A percentile compares a stretch with the other conserved stretches of the same genome.
phyloP scores from a whole-genome alignment of 37 sponge, comb jelly and placozoan genomes.

The Eunapius fragilis region DNA sequence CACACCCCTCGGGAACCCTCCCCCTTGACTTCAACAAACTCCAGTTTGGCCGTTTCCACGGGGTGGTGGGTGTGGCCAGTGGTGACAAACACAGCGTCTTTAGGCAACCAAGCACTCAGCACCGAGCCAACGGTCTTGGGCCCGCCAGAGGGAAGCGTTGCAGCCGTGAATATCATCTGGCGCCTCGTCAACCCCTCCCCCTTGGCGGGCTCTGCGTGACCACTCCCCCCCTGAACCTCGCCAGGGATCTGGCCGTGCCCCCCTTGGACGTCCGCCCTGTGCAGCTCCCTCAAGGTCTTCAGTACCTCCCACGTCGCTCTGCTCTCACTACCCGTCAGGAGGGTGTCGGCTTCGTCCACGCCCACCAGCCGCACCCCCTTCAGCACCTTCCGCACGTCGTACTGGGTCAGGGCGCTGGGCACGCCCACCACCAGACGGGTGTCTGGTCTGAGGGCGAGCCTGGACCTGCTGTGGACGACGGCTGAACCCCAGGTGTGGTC shows the following conservation, averaged over 20 bases:
- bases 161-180: constrained; percentile 75
- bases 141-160: constrained; percentile 70
- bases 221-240: too few species aligned
- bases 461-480: constrained; percentile 10
- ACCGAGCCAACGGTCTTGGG: constrained; percentile 33
- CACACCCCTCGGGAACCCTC: too few species aligned
- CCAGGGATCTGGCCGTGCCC: background rate
- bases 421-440: constrained; percentile 60
- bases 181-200: background rate
- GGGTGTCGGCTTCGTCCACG: constrained; percentile 80
- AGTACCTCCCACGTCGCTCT: constrained; percentile 53
- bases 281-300: constrained; percentile 9
- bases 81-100: constrained; percentile 34
- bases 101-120: constrained; percentile 50
- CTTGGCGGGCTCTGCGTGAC: background rate
- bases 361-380: constrained; percentile 33
- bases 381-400: constrained; percentile 43
- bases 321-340: constrained; percentile 70
- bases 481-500: constrained; percentile 15
- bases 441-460: constrained; percentile 33
- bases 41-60: constrained; percentile 17
- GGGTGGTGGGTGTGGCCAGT: constrained; percentile 60
- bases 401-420: constrained; percentile 45
- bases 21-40: constrained; percentile 25
- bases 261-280: background rate